Evolutionary conservation across 2,888 invertebrate species (phyloP).

Genomic region (Zaprionus bogoriensis): DNA sequence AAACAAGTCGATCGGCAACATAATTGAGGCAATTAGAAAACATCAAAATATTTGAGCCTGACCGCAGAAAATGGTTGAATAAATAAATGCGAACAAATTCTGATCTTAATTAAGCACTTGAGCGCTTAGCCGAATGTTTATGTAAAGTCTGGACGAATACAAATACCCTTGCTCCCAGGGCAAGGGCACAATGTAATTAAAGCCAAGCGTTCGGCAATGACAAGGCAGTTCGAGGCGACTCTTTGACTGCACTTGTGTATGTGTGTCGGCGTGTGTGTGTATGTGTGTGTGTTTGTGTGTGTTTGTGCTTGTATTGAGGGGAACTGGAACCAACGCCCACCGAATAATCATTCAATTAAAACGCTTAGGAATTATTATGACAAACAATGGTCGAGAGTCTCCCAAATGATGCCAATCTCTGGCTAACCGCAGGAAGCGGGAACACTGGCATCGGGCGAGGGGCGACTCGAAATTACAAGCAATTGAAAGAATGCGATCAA

Average conservation of each 20-base stretch:
- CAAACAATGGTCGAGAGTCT: conserved; percentile 68
- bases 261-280: conserved; percentile 11
- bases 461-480: conserved; percentile 53
- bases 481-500: conserved; percentile 62
- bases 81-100: conserved; percentile 66
- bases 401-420: conserved; percentile 66
- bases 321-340: conserved; percentile 64
- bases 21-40: conserved; percentile 78
- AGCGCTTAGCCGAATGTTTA: conserved; percentile 61
- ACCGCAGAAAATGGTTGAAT: conserved; percentile 60
- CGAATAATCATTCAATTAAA: conserved; percentile 75
- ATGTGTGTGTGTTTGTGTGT: background rate
- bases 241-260: conserved; percentile 8
- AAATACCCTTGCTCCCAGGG: conserved; percentile 16
- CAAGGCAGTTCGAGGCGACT: conserved; percentile 39
- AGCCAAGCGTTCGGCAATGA: conserved; percentile 62
- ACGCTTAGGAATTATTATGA: conserved; percentile 74
- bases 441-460: background rate
- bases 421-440: conserved; percentile 60
- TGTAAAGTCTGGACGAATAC: conserved; percentile 50
- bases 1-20: conserved; percentile 27
- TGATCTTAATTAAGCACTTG: conserved; percentile 75
- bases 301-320: conserved; percentile 13
- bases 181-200: conserved; percentile 54
- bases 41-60: conserved; percentile 71